Evolutionary conservation across 2,797 vertebrate genomes (phyloP).

Genomic region (Tapera naevia): DNA sequence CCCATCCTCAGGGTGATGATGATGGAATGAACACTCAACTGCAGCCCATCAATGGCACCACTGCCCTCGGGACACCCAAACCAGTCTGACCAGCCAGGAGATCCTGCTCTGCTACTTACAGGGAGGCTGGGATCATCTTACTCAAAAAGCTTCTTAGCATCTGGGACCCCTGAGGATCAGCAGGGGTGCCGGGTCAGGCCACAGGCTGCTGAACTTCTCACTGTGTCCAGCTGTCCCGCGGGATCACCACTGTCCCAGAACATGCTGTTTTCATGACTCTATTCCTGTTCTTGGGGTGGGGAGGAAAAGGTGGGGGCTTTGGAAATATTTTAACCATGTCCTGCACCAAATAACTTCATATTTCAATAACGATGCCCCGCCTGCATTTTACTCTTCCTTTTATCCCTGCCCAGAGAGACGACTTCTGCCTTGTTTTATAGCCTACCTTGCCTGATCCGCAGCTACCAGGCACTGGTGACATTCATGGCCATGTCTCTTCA

Average conservation of each 20-base stretch:
- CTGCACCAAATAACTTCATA: not conserved
- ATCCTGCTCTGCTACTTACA: slow-evolving; percentile 23
- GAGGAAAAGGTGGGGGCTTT: slow-evolving; percentile 64
- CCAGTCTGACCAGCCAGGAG: not conserved
- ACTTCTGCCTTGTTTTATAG: not conserved
- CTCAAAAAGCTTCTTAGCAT: not conserved
- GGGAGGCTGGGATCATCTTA: not conserved
- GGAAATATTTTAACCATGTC: slow-evolving; percentile 32
- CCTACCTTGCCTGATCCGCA: not conserved
- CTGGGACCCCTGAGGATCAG: not conserved
- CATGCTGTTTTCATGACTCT: slow-evolving; percentile 47
- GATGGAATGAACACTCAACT: not conserved
- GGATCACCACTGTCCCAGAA: slow-evolving; percentile 48
- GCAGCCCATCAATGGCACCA: not conserved
- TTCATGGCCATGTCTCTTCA: not conserved
- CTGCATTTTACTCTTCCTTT: not conserved
- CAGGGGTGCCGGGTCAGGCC: not conserved
- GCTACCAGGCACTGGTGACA: not conserved
- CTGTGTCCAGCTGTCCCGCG: not conserved
- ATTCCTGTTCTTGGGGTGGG: slow-evolving; percentile 58
- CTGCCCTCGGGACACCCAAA: not conserved
- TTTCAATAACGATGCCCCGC: not conserved
- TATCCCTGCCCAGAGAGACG: not conserved
- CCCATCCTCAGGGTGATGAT: not conserved
- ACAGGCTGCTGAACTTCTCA: not conserved